Conservation (phyloP, 2,888 invertebrate genomes). For the Diaphora mendica region DNA sequence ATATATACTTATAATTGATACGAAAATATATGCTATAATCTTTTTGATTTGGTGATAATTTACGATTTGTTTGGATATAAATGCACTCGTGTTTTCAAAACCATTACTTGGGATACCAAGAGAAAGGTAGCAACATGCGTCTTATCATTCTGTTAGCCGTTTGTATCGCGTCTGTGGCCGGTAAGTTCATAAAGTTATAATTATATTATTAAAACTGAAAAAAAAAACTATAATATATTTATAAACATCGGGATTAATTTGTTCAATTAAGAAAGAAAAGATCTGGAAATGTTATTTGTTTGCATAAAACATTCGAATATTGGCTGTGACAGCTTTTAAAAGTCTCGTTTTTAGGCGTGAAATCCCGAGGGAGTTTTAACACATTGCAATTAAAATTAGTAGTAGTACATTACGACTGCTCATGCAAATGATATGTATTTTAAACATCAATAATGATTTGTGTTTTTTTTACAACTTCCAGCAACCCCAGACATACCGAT, state of each 20-base stretch:
- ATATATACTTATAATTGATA: background rate
- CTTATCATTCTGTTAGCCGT: slow-evolving; percentile 19
- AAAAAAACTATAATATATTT: background rate
- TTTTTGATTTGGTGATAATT: background rate
- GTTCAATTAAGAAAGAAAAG: background rate
- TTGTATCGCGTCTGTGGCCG: slow-evolving; percentile 34
- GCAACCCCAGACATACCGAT: no score
- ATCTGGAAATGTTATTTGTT: background rate
- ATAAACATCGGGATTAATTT: no score
- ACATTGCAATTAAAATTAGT: no score
- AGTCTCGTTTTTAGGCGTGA: no score
- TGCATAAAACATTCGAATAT: no score
- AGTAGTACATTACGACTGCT: background rate
- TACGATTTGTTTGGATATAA: background rate
- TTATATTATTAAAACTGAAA: background rate
- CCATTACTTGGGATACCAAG: background rate
- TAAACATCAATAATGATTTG: no score
- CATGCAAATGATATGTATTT: background rate
- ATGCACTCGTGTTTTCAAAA: background rate
- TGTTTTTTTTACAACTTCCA: no score
- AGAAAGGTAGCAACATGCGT: slow-evolving; percentile 27
- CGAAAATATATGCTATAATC: background rate
- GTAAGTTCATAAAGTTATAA: slow-evolving; percentile 19
- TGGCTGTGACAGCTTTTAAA: background rate
- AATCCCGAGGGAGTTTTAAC: no score